Evolutionary conservation across 2,113 vertebrate genomes (phyloP), one percentile per base, ranked within the genome.

Genomic region (Clarias batrachus): DNA sequence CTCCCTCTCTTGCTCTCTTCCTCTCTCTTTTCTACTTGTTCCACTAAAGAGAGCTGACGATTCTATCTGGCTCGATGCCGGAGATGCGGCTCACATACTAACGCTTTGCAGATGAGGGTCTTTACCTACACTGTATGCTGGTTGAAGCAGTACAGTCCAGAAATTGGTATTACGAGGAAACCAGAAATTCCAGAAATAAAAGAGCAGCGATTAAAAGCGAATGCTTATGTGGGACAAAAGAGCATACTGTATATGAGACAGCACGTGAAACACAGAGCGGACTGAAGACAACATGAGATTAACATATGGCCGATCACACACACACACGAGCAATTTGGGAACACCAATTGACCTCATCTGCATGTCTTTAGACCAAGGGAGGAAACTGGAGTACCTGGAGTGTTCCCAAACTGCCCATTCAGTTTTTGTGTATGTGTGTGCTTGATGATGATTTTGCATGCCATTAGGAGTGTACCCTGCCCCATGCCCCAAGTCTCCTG

Each of bases 71-170:
- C 82, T 86, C 54, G n/a, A 11, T 86, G n/a, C 41, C 23, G 65
- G 57, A 83, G 81, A 86, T 16, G 52, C 6, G 77, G 48, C 52
- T 88, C 74, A 88, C 91, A 92, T 80, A 87, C 86, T 91, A 91
- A 91, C 85, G 91, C 90, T 30, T 81, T 88, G 87, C 85, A 88
- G 89, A 92, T 93, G 89, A 92, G 92, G 91, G 92, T 90, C 85
- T 27, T 76, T 91, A 62, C 60, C 60, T 71, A 70, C 48, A 74
- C 71, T 70, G 57, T 86, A 70, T 65, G 54, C 52, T n/a, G 57
- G 60, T 68, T 71, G 82, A 85, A 66, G 71, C 52, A 78, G 76
- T 85, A 52, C 70, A 71, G 33, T 54, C 73, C 81, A 78, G 33
- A 76, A 66, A 68, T 56, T 78, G 13, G 71, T 27, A 78, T 78